phyloP scores from a whole-genome alignment of 2,797 vertebrate species.

The Mormyrops boulengeri region DNA sequence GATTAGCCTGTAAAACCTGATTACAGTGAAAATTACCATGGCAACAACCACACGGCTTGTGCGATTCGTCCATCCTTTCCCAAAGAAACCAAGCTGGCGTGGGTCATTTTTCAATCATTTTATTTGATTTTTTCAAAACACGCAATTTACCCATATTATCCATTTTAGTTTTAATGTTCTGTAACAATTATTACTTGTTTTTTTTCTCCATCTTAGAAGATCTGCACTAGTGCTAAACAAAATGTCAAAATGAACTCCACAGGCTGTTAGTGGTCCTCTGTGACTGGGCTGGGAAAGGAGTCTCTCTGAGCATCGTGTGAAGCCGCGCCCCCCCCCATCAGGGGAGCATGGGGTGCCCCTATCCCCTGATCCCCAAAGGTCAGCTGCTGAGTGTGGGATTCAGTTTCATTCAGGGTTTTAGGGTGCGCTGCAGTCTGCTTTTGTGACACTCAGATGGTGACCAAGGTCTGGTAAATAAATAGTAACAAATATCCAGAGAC shows the following conservation, averaged over 20 bases:
- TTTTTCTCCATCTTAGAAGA: conserved; percentile 54
- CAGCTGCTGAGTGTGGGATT: background rate
- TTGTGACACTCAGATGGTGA: background rate
- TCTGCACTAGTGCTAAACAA: conserved; percentile 66
- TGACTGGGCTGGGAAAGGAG: conserved; percentile 60
- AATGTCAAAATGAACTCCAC: conserved; percentile 66
- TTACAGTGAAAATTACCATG: background rate
- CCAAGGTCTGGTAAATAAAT: background rate
- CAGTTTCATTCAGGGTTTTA: background rate
- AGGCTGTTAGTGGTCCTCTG: conserved; percentile 67
- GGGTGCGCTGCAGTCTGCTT: background rate
- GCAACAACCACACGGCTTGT: background rate
- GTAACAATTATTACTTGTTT: conserved; percentile 74
- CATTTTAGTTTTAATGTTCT: conserved; percentile 70
- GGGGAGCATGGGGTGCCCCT: background rate
- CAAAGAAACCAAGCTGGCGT: conserved; percentile 16
- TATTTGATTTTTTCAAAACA: conserved; percentile 77
- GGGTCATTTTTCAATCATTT: conserved; percentile 65
- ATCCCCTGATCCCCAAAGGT: background rate
- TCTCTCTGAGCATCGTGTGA: conserved; percentile 50
- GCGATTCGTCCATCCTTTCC: background rate
- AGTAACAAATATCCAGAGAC: background rate
- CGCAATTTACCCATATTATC: conserved; percentile 76
- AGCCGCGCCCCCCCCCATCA: background rate
- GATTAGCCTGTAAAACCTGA: background rate